Conservation (phyloP, 2,888 invertebrate genomes). For the Margaritifera margaritifera region DNA sequence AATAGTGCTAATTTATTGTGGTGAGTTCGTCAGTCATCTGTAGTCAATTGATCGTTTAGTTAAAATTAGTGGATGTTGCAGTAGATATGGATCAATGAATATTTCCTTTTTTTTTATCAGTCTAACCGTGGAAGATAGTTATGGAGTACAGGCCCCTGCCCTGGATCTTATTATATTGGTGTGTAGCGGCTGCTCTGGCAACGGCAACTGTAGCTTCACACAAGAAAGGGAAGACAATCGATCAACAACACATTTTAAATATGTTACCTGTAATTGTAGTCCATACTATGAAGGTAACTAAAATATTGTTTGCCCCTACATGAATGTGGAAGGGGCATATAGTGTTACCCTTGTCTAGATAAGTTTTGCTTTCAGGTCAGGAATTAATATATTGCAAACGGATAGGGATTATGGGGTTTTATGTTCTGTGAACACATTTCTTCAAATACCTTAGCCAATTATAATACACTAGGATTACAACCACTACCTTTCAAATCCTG, state of each 20-base stretch:
- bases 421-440: no score
- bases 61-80: not conserved
- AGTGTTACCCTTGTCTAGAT: no score
- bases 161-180: conserved; percentile 6
- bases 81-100: not conserved
- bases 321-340: no score
- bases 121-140: conserved; percentile 10
- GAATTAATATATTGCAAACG: no score
- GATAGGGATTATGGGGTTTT: no score
- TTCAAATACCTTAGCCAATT: no score
- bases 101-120: conserved; percentile 4
- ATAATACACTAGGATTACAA: no score
- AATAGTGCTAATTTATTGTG: no score
- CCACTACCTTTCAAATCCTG: no score
- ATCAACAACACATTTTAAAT: conserved; percentile 1
- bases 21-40: no score
- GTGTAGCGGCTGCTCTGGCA: conserved; percentile 16
- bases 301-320: not conserved
- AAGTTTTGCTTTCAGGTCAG: no score
- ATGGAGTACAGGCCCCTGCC: conserved; percentile 7
- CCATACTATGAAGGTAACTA: conserved; percentile 11
- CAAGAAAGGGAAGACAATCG: not conserved
- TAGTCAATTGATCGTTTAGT: no score
- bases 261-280: conserved; percentile 12
- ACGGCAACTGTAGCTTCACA: conserved; percentile 16